Evolutionary conservation across 1,140 invertebrate genomes (phyloP).

Genomic region (Lepidurus apus): DNA sequence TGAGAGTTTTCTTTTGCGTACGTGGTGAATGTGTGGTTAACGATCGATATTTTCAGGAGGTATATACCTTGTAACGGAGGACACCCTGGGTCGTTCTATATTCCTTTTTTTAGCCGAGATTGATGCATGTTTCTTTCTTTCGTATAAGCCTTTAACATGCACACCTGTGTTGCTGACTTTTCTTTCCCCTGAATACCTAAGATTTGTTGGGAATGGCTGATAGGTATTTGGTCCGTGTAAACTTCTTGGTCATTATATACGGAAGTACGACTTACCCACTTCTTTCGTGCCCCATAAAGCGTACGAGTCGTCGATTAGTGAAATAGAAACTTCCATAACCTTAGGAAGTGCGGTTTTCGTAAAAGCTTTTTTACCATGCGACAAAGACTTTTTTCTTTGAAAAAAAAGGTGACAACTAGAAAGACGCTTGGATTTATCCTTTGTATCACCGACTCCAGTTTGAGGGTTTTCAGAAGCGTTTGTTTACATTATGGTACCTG

Average conservation of each 20-base stretch:
- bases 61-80: background rate
- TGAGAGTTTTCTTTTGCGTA: background rate
- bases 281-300: background rate
- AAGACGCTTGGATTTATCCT: no score
- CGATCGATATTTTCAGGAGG: background rate
- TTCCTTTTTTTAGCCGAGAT: background rate
- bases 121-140: background rate
- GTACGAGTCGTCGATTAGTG: no score
- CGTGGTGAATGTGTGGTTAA: background rate
- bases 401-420: no score
- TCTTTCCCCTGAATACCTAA: background rate
- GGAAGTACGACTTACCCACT: constrained; percentile 13
- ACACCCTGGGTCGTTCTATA: background rate
- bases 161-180: background rate
- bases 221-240: background rate
- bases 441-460: no score
- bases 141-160: background rate
- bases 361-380: no score
- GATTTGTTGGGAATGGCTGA: background rate
- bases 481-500: no score
- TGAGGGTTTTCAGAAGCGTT: no score
- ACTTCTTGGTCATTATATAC: background rate
- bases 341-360: no score
- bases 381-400: no score
- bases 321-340: no score